These are phyloP conservation scores for Apis dorsata DNA, from an alignment of 1,140 invertebrate genomes.

Conservation along the genomic window DNA sequence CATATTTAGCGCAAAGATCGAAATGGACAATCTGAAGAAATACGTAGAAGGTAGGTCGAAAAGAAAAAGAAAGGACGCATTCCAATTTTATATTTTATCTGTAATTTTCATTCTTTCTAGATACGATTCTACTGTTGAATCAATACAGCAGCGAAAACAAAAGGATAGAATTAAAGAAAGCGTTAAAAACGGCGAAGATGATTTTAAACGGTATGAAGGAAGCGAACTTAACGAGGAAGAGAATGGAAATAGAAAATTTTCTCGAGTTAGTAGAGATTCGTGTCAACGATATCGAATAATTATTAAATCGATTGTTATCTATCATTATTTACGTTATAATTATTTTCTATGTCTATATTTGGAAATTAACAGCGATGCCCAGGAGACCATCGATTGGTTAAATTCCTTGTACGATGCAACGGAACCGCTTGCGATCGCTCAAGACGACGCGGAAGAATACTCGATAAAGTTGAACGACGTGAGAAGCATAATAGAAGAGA, in stretches of 20 bases:
- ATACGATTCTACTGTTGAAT: conserved; percentile 77
- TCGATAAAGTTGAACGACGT: conserved; percentile 71
- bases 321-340: background rate
- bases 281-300: background rate
- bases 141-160: conserved; percentile 81
- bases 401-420: conserved; percentile 76
- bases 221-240: conserved; percentile 76
- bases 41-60: conserved; percentile 66
- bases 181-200: conserved; percentile 81
- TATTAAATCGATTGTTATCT: background rate
- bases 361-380: conserved; percentile 57
- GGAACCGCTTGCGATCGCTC: conserved; percentile 74
- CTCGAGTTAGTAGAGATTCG: conserved; percentile 67
- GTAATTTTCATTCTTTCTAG: conserved; percentile 40
- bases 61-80: too few relatives aligned
- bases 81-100: background rate
- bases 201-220: conserved; percentile 82
- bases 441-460: conserved; percentile 69
- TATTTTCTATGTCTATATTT: background rate
- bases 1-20: conserved; percentile 70
- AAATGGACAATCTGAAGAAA: conserved; percentile 70
- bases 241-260: conserved; percentile 78
- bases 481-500: conserved; percentile 68
- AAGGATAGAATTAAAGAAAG: conserved; percentile 82
- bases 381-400: conserved; percentile 74